Conservation (phyloP, 1,140 invertebrate species). For the Drosophila nebulosa region DNA sequence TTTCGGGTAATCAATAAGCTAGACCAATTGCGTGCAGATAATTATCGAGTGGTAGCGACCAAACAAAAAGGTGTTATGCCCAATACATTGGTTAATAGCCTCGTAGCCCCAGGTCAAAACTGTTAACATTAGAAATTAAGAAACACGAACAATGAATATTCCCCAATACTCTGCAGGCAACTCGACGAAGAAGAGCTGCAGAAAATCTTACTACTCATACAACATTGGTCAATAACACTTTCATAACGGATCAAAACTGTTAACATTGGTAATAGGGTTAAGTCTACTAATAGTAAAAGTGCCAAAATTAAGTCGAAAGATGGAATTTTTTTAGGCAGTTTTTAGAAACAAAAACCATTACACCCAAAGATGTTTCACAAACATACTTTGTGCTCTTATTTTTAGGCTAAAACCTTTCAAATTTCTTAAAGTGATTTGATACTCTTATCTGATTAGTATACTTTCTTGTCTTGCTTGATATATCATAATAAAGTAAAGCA, state of each 20-base stretch:
- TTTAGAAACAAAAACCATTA: too few species aligned
- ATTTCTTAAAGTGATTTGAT: too few species aligned
- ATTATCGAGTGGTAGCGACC: conserved; percentile 51
- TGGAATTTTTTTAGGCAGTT: too few species aligned
- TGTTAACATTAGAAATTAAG: conserved; percentile 55
- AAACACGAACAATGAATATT: conserved; percentile 10
- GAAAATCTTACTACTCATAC: background rate
- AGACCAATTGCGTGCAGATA: conserved; percentile 63
- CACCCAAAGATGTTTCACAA: too few species aligned
- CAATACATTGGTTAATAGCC: conserved; percentile 41
- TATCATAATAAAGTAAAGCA: too few species aligned
- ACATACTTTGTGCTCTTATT: too few species aligned
- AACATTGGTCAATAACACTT: background rate
- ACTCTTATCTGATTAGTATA: too few species aligned
- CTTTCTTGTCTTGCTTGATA: too few species aligned
- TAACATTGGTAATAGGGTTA: background rate
- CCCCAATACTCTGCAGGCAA: background rate
- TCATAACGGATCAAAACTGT: background rate
- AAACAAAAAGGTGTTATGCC: conserved; percentile 53
- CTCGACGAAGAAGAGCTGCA: background rate
- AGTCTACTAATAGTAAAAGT: too few species aligned
- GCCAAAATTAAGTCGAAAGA: too few species aligned
- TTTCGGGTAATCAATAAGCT: conserved; percentile 39
- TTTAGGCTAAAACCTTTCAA: too few species aligned
- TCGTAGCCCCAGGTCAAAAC: conserved; percentile 46